These are phyloP conservation scores for Acanthosepion esculentum DNA, from an alignment of 2,888 invertebrate genomes.

Conservation along the genomic window DNA sequence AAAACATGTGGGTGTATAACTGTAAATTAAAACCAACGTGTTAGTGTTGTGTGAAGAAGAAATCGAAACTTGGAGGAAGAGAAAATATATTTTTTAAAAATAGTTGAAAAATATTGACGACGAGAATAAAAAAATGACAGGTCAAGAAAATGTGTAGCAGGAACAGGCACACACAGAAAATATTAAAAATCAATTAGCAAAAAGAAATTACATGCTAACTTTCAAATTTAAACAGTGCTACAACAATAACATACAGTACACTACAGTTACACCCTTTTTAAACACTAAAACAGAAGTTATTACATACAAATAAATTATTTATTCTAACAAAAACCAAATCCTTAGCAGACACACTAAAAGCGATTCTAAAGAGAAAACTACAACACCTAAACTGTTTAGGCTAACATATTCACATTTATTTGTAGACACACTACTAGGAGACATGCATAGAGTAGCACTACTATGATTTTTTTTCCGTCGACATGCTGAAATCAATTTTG, in stretches of 20 bases:
- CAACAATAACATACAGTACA: too few species aligned
- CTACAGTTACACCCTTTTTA: too few species aligned
- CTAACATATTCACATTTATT: background rate
- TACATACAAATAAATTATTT: too few species aligned
- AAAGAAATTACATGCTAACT: background rate
- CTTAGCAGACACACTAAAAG: too few species aligned
- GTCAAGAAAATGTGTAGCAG: too few species aligned
- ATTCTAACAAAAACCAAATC: too few species aligned
- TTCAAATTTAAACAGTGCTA: background rate
- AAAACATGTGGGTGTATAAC: background rate
- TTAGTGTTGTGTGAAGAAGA: background rate
- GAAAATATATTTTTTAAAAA: background rate
- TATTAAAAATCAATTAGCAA: background rate
- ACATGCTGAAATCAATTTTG: background rate
- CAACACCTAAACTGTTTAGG: too few species aligned
- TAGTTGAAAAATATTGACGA: background rate
- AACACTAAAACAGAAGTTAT: too few species aligned
- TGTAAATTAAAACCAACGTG: background rate
- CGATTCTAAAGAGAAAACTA: too few species aligned
- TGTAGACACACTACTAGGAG: background rate
- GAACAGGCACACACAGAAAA: background rate
- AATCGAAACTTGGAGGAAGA: background rate
- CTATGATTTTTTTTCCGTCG: background rate
- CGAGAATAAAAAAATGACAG: background rate
- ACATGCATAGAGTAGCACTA: background rate